These are phyloP conservation scores for Remorina albescens DNA, from an alignment of 2,797 vertebrate genomes.

Conservation along the genomic window DNA sequence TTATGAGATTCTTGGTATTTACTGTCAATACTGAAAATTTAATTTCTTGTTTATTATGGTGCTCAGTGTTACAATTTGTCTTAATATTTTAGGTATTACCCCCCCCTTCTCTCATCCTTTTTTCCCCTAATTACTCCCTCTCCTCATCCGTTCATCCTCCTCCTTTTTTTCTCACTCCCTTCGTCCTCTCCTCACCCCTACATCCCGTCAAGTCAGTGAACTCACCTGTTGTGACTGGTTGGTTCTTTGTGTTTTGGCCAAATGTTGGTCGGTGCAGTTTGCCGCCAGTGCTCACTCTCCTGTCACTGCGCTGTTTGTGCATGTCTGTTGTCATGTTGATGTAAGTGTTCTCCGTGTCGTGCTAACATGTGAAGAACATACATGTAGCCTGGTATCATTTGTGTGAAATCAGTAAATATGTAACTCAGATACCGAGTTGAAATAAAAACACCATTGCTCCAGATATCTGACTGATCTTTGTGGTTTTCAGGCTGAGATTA, in stretches of 20 bases:
- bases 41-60: slow-evolving; percentile 72
- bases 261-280: slow-evolving; percentile 25
- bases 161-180: neutral
- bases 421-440: slow-evolving; percentile 67
- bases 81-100: slow-evolving; percentile 72
- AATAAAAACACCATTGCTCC: slow-evolving; percentile 69
- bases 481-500: neutral
- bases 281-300: slow-evolving; percentile 13
- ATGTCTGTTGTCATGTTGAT: slow-evolving; percentile 76
- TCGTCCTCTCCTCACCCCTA: slow-evolving; percentile 3
- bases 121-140: slow-evolving; percentile 9
- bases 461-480: neutral
- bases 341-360: slow-evolving; percentile 75
- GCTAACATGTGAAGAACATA: slow-evolving; percentile 69
- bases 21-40: slow-evolving; percentile 70
- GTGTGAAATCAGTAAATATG: slow-evolving; percentile 73
- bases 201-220: slow-evolving; percentile 29
- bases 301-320: slow-evolving; percentile 72
- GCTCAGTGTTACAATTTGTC: slow-evolving; percentile 74
- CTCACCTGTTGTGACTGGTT: slow-evolving; percentile 58
- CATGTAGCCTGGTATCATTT: slow-evolving; percentile 71
- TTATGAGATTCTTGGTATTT: slow-evolving; percentile 70
- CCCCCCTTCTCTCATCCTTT: slow-evolving; percentile 33
- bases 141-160: slow-evolving; percentile 14
- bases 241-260: slow-evolving; percentile 59